These are phyloP conservation scores for Hippoglossus stenolepis DNA, from an alignment of 2,113 vertebrate genomes.

Conservation along the genomic window DNA sequence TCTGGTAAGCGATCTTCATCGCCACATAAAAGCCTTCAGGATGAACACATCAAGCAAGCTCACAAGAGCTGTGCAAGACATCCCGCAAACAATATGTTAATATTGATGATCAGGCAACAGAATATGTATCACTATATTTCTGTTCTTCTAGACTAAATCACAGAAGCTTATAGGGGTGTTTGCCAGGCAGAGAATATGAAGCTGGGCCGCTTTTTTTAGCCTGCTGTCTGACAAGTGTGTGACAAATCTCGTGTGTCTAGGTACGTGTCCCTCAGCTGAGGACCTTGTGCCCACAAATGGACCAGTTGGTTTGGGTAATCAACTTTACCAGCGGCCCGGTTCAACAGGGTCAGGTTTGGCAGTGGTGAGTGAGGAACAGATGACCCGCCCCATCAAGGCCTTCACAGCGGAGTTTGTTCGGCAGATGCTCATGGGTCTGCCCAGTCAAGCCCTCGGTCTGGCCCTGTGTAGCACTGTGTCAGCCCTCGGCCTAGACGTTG, in stretches of 20 bases:
- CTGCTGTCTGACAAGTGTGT: background rate
- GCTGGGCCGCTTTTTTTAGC: too few relatives aligned
- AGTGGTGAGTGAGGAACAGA: slow-evolving; percentile 95
- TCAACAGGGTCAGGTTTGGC: slow-evolving; percentile 45
- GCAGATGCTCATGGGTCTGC: slow-evolving; percentile 96
- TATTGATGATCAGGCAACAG: too few relatives aligned
- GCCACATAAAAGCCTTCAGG: background rate
- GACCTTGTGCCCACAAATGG: slow-evolving; percentile 90
- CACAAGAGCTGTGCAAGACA: too few relatives aligned
- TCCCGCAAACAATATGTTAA: too few relatives aligned
- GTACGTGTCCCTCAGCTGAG: slow-evolving; percentile 77
- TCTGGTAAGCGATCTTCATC: slow-evolving; percentile 84
- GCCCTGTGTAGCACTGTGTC: slow-evolving; percentile 95
- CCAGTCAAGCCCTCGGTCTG: slow-evolving; percentile 92
- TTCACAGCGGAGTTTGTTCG: slow-evolving; percentile 98
- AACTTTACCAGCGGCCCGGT: slow-evolving; percentile 87
- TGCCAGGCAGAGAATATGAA: too few relatives aligned
- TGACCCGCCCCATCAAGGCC: slow-evolving; percentile 95
- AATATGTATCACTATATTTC: too few relatives aligned
- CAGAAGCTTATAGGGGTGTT: too few relatives aligned
- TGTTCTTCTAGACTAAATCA: too few relatives aligned
- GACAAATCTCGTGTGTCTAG: slow-evolving; percentile 37
- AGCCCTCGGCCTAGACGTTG: slow-evolving; percentile 91
- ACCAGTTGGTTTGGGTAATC: slow-evolving; percentile 89
- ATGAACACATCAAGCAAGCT: too few relatives aligned